Percentiles rank a stretch among this genome's conserved stretches.
phyloP scores from a whole-genome alignment of 2,113 vertebrate species.

The Carlito syrichta region DNA sequence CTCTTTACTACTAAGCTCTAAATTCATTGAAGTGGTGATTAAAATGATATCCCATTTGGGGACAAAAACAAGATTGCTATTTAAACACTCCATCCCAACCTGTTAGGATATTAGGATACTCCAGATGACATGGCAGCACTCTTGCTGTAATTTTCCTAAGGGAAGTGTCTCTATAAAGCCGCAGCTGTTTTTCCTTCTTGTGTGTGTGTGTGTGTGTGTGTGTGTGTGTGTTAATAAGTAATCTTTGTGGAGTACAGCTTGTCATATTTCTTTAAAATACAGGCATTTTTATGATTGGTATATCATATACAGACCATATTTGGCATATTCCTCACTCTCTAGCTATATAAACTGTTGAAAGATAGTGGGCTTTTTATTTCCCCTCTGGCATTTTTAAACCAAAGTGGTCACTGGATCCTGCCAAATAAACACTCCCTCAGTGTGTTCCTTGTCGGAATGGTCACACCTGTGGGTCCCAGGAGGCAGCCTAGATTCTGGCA shows the following conservation, averaged over 20 bases:
- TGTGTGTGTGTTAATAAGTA: not conserved
- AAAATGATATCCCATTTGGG: not conserved
- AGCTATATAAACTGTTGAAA: conserved; percentile 40
- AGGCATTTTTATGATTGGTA: not conserved
- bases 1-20: not conserved
- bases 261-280: conserved; percentile 41
- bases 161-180: conserved; percentile 28
- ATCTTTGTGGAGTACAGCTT: not conserved
- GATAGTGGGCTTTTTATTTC: conserved; percentile 51
- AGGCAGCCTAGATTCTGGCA: conserved; percentile 29
- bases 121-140: not conserved
- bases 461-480: conserved; percentile 55
- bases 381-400: conserved; percentile 32
- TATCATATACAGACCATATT: conserved; percentile 8
- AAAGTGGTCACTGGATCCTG: not conserved
- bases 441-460: conserved; percentile 35
- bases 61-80: not conserved
- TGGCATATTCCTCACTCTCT: not conserved
- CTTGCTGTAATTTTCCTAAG: conserved; percentile 52
- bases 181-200: not conserved
- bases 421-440: conserved; percentile 39
- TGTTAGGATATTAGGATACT: not conserved
- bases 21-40: conserved; percentile 36
- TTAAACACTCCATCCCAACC: conserved; percentile 11
- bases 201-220: not conserved